Evolutionary conservation across 2,888 invertebrate genomes (phyloP).

Genomic region (Toxonevra muliebris): DNA sequence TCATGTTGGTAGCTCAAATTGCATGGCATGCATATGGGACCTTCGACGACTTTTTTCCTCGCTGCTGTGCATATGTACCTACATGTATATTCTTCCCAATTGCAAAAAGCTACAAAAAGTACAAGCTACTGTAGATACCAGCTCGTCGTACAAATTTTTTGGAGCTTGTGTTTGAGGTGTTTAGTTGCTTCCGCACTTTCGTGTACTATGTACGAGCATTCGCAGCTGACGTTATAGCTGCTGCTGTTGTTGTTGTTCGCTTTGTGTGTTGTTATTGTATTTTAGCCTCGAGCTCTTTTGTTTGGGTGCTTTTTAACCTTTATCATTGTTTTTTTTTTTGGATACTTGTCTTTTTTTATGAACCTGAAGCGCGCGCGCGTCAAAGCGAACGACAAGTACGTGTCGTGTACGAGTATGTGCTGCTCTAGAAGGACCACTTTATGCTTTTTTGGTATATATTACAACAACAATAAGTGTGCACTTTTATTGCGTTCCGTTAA

Average conservation of each 20-base stretch:
- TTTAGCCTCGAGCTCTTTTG: slow-evolving; percentile 2
- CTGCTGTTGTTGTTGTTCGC: background rate
- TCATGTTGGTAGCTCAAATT: slow-evolving; percentile 32
- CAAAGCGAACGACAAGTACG: background rate
- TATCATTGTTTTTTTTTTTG: slow-evolving; percentile 4
- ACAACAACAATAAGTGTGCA: slow-evolving; percentile 2
- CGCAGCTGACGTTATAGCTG: background rate
- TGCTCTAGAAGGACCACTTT: too few species aligned
- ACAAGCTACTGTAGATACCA: too few species aligned
- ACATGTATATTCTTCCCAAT: too few species aligned
- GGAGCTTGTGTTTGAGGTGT: slow-evolving; percentile 13
- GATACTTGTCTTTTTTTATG: background rate
- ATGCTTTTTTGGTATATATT: background rate
- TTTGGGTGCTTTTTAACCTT: slow-evolving; percentile 13
- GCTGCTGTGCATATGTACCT: too few species aligned
- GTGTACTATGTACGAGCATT: background rate
- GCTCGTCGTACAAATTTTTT: background rate
- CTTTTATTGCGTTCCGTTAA: slow-evolving; percentile 28
- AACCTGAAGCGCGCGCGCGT: background rate
- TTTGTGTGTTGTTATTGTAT: slow-evolving; percentile 7
- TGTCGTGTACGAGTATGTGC: slow-evolving; percentile 2
- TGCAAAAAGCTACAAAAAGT: too few species aligned
- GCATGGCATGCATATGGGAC: slow-evolving; percentile 4
- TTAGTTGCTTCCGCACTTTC: slow-evolving; percentile 21
- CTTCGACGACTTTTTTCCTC: too few species aligned